Conservation (phyloP, 2,113 vertebrate genomes). For the Cardinalis cardinalis region DNA sequence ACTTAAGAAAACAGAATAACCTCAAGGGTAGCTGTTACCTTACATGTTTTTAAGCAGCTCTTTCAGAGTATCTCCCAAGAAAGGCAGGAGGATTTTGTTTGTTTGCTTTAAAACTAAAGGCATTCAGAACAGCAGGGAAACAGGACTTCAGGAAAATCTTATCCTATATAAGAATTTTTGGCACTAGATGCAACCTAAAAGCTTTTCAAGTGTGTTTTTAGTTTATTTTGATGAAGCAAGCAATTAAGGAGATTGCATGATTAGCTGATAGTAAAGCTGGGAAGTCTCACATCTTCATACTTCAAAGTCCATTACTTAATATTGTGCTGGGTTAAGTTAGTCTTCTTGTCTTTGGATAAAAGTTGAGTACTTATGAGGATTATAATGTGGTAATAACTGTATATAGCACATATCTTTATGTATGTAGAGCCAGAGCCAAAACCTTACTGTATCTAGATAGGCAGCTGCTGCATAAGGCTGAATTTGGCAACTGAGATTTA, state of each 20-base stretch:
- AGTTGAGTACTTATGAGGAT: background rate
- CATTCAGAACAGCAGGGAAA: background rate
- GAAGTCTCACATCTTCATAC: background rate
- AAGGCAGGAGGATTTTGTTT: background rate
- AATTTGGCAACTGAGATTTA: background rate
- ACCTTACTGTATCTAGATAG: background rate
- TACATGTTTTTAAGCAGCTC: background rate
- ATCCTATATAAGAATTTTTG: background rate
- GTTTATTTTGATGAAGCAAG: background rate
- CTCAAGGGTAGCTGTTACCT: background rate
- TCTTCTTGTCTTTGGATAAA: background rate
- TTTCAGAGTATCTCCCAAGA: background rate
- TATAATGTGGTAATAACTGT: background rate
- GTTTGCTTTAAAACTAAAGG: background rate
- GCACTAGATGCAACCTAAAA: background rate
- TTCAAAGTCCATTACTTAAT: background rate
- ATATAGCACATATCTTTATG: background rate
- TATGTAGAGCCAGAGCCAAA: background rate
- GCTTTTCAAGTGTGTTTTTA: background rate
- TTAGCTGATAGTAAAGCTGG: background rate
- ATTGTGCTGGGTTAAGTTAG: background rate
- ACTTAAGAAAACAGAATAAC: background rate
- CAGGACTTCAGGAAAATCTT: background rate
- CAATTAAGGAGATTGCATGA: background rate
- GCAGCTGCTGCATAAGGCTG: background rate